Percentiles rank a stretch among this genome's conserved stretches.
phyloP scores from a whole-genome alignment of 2,113 vertebrate species.

The Thomomys bottae region DNA sequence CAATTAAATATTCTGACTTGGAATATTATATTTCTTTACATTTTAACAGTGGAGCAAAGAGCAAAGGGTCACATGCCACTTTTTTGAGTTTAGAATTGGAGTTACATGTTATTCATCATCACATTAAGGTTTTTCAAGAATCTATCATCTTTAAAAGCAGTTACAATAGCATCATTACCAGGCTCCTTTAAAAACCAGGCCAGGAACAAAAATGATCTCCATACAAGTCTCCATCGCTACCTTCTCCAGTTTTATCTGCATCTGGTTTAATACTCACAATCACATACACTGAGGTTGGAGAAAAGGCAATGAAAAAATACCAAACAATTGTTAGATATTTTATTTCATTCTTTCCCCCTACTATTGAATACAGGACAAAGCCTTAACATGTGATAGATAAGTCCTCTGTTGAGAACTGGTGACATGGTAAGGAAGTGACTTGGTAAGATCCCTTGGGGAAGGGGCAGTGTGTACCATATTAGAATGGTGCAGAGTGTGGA shows the following conservation, averaged over 20 bases:
- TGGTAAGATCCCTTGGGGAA: background rate
- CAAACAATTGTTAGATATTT: background rate
- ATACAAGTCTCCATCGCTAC: background rate
- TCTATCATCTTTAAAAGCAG: background rate
- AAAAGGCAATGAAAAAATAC: background rate
- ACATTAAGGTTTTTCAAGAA: background rate
- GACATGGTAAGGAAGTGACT: background rate
- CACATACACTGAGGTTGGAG: background rate
- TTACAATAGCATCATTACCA: background rate
- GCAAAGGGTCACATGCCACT: slow-evolving; percentile 9
- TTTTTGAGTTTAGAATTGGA: slow-evolving; percentile 2
- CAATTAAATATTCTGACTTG: slow-evolving; percentile 32
- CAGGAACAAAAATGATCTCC: background rate
- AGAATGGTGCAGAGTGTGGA: background rate
- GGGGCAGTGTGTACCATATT: rapidly evolving
- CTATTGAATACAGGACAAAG: background rate
- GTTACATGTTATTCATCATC: background rate
- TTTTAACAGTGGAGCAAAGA: slow-evolving; percentile 37
- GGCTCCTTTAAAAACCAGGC: background rate
- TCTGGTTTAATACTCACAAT: background rate
- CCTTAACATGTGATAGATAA: background rate
- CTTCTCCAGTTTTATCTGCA: background rate
- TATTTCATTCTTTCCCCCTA: background rate
- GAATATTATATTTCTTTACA: slow-evolving; percentile 34
- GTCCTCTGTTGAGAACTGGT: background rate